phyloP scores from a whole-genome alignment of 2,888 invertebrate species.

The Heteromurus nitidus region DNA sequence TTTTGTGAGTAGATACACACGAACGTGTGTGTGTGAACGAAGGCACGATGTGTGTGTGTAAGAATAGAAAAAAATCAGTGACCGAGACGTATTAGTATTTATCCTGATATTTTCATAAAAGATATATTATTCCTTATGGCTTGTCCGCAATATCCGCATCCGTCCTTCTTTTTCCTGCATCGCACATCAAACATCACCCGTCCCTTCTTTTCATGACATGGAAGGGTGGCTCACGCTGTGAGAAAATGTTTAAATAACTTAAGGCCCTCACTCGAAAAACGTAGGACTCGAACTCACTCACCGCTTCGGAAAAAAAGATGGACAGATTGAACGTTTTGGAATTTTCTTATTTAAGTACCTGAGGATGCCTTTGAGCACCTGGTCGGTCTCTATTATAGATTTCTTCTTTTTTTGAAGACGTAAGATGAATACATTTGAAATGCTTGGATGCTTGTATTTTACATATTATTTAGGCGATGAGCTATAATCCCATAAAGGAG shows the following conservation, averaged over 20 bases:
- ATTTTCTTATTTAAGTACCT: conserved; percentile 39
- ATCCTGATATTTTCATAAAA: too few species aligned
- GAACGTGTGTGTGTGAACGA: too few species aligned
- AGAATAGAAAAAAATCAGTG: conserved; percentile 21
- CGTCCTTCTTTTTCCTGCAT: conserved; percentile 15
- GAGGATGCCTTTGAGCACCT: not conserved
- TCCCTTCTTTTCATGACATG: conserved; percentile 62
- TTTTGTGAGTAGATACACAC: too few species aligned
- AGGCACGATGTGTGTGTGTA: too few species aligned
- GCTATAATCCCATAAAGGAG: conserved; percentile 34
- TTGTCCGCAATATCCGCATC: not conserved
- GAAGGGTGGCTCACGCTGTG: conserved; percentile 62
- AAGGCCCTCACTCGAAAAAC: conserved; percentile 33
- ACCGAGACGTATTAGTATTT: too few species aligned
- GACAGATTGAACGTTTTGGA: conserved; percentile 55
- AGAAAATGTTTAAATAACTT: conserved; percentile 60
- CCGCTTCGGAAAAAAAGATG: conserved; percentile 11
- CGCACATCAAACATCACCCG: conserved; percentile 24
- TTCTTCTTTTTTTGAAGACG: not conserved
- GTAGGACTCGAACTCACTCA: not conserved
- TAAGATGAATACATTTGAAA: not conserved
- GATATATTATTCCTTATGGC: too few species aligned
- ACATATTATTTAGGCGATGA: conserved; percentile 14
- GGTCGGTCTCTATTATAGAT: too few species aligned
- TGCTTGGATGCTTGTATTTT: not conserved